Evolutionary conservation across 1,140 invertebrate species (phyloP), one percentile per base, ranked within the genome.

Genomic region (Drosophila orosa): DNA sequence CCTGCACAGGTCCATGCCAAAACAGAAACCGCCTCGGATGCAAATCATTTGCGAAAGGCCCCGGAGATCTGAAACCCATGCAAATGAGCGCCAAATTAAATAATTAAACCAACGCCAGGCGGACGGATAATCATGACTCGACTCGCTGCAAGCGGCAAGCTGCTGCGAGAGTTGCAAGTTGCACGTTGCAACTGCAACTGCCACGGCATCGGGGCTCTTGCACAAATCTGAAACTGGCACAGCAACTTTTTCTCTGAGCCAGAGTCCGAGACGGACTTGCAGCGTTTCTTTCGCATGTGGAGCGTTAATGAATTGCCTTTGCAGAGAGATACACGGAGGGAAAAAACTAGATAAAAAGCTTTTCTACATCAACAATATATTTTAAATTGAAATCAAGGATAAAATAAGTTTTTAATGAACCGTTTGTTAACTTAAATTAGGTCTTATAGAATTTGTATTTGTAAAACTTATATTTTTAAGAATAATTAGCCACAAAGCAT

Each of bases 21-120:
- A 85, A 74, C 74, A 65, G 52, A 57, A 48, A 63, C 62, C 33
- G 45, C 67, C 75, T 71, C 65, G 60, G 75, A 86, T 86, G 83
- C 83, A 86, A 86, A 87, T 86, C 74, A 58, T 47, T 73, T 63
- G 74, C 82, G 61, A 82, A 81, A 75, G 83, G 78, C 61, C 54
- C 45, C n/a, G 31, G 33, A 37, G 48, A 58, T 68, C 57, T 48
- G 45, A 66, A 55, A 40, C 57, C 52, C 72, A 76, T 73, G 67
- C 83, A 86, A 87, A 87, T 87, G 79, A 74, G 79, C 74, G 80
- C 77, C 80, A 84, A 87, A 89, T 89, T 89, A 89, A 89, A 89
- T 89, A 89, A 89, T 89, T 89, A 89, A 89, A 80, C 61, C 79
- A 79, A 69, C 74, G 62, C 74, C 78, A 58, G 22, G 45, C 44